Conservation (phyloP, 2,888 invertebrate genomes). For the Argyra leucocephala region DNA sequence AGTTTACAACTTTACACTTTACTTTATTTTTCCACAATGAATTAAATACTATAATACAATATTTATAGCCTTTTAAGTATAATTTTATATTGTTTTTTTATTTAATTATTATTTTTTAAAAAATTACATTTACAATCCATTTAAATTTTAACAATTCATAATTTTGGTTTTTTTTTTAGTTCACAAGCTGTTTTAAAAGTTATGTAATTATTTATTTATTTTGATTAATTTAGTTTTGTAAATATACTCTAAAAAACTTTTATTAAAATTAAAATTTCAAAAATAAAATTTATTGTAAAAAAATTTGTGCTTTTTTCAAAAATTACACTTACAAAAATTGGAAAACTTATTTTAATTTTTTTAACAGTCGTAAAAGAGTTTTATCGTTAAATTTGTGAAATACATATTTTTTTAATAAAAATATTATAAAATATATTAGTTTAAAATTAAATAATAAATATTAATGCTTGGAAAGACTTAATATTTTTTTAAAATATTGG, state of each 20-base stretch:
- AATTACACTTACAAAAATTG: not conserved
- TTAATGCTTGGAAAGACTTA: no score
- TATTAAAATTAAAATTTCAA: not conserved
- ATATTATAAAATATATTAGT: no score
- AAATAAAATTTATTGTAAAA: not conserved
- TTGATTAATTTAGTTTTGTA: not conserved
- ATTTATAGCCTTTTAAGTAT: not conserved
- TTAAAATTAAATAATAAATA: no score
- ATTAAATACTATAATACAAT: constrained; percentile 2
- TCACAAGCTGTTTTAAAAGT: not conserved
- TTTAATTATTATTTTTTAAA: not conserved
- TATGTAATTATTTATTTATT: not conserved
- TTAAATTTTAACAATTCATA: not conserved
- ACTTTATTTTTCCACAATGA: not conserved
- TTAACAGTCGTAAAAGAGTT: not conserved
- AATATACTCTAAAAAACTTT: not conserved
- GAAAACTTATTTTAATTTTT: not conserved
- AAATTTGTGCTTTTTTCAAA: not conserved
- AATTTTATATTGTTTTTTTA: no score
- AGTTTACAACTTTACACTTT: not conserved
- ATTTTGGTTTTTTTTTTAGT: not conserved
- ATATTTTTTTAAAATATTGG: no score
- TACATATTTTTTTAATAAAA: no score
- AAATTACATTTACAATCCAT: not conserved
- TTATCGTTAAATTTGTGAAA: no score